Evolutionary conservation across 1,140 invertebrate genomes (phyloP).

Genomic region (Schlechtendalia chinensis): DNA sequence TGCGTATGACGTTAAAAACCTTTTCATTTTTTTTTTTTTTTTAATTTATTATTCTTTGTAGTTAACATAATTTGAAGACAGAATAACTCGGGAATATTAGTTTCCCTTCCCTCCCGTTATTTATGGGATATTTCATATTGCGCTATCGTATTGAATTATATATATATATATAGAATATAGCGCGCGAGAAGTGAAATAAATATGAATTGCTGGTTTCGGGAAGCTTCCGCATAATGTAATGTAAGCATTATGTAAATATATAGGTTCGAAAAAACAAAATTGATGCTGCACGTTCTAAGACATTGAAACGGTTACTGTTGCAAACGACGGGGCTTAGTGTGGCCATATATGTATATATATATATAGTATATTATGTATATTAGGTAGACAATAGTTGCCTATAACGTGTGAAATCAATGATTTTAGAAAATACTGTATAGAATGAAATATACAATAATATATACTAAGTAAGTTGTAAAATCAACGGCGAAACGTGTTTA

Average conservation of each 20-base stretch:
- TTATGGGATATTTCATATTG: neutral
- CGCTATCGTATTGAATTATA: neutral
- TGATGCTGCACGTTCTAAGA: neutral
- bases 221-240: slow-evolving; percentile 11
- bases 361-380: neutral
- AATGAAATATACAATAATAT: too few relatives aligned
- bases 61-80: too few relatives aligned
- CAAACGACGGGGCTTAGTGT: neutral
- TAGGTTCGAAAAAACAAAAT: neutral
- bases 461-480: too few relatives aligned
- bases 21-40: too few relatives aligned
- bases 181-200: neutral
- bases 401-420: neutral
- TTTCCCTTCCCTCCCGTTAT: too few relatives aligned
- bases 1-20: too few relatives aligned
- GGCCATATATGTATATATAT: too few relatives aligned
- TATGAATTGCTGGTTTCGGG: neutral
- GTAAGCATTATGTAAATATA: slow-evolving; percentile 31
- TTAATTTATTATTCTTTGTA: too few relatives aligned
- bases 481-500: neutral
- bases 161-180: neutral
- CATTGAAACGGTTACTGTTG: slow-evolving; percentile 15
- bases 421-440: too few relatives aligned
- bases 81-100: too few relatives aligned
- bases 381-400: too few relatives aligned